phyloP scores from a whole-genome alignment of 2,797 vertebrate genomes.

The Monodelphis domestica region DNA sequence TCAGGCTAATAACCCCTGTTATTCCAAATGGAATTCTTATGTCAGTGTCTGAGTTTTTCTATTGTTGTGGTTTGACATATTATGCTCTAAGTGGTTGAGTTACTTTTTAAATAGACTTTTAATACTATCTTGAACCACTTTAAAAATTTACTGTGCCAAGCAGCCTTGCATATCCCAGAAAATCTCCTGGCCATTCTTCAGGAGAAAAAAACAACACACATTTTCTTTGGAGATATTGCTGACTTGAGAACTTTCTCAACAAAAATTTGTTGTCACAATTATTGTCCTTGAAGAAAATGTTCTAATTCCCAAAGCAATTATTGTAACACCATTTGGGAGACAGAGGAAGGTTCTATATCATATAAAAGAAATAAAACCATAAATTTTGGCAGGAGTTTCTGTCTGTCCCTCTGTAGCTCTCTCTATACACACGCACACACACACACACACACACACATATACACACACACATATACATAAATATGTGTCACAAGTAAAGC shows the following conservation, averaged over 20 bases:
- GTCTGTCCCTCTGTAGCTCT: too few relatives aligned
- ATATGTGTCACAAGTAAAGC: background rate
- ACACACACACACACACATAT: too few relatives aligned
- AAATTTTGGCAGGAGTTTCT: background rate
- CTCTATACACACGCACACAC: too few relatives aligned
- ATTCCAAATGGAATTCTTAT: conserved; percentile 18
- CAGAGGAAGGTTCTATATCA: background rate
- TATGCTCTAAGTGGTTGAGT: conserved; percentile 40
- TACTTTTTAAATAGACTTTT: conserved; percentile 32
- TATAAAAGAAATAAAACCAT: conserved; percentile 25
- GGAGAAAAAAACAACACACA: conserved; percentile 1
- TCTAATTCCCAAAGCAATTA: conserved; percentile 42
- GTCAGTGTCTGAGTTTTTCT: conserved; percentile 24
- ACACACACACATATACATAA: background rate
- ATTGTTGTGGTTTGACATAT: conserved; percentile 1
- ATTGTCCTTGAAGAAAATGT: conserved; percentile 54
- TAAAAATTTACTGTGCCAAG: conserved; percentile 33
- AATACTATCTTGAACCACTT: conserved; percentile 30
- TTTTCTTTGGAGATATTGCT: conserved; percentile 60
- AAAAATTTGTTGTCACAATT: conserved; percentile 41
- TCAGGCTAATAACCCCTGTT: background rate
- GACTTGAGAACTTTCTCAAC: conserved; percentile 45
- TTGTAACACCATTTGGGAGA: too few relatives aligned
- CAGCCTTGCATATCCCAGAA: conserved; percentile 60
- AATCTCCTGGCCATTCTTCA: conserved; percentile 27